Percentiles rank a stretch among this genome's conserved stretches.
Evolutionary conservation across 2,797 vertebrate genomes (phyloP).

Genomic region (Prionace glauca): DNA sequence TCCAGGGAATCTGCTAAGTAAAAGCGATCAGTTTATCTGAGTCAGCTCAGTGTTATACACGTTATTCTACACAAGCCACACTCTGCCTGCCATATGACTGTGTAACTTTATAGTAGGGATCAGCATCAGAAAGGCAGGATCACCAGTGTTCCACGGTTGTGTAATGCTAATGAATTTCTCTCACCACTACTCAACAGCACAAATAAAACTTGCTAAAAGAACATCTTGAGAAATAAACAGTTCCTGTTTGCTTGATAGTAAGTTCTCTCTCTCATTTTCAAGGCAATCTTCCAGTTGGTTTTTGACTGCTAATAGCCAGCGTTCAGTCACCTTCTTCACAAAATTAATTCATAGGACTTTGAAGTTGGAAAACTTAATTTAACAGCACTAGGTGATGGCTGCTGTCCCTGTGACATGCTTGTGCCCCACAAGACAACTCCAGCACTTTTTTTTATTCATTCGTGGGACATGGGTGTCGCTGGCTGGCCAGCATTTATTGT

Average conservation of each 20-base stretch:
- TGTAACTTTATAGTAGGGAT: no score
- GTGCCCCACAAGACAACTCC: no score
- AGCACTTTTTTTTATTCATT: no score
- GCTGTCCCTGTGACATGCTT: no score
- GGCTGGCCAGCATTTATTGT: no score
- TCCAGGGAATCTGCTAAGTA: background rate
- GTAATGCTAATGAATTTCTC: background rate
- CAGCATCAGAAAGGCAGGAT: background rate
- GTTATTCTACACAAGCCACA: background rate
- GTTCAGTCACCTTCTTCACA: background rate
- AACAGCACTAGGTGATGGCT: background rate
- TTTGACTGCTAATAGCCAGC: no score
- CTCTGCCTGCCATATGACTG: background rate
- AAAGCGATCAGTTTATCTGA: background rate
- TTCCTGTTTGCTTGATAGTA: background rate
- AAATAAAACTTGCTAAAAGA: background rate
- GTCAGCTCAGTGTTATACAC: background rate
- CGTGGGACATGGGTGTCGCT: no score
- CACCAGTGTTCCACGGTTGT: background rate
- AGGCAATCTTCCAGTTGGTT: no score
- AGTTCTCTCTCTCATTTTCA: background rate
- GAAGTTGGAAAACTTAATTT: background rate
- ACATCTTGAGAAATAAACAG: background rate
- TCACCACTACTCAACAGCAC: background rate
- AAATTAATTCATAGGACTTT: no score